Evolutionary conservation across 2,888 invertebrate genomes (phyloP), one percentile per base, ranked within the genome.

Genomic region (Dryomyza anilis): DNA sequence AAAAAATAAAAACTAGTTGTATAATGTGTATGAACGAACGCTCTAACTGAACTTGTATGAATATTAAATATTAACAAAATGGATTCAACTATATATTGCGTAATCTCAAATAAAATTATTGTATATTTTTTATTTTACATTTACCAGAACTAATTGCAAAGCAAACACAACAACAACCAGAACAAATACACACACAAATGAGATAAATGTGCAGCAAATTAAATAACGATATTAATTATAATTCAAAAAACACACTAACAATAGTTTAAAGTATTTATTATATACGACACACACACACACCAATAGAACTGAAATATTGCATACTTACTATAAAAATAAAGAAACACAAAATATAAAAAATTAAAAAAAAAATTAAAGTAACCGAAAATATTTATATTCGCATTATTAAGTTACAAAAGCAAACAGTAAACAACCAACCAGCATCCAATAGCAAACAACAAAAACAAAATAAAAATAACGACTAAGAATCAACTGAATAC

Each of bases 241-340:
- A 36, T n/a, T 4, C 36, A 46, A 56, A 30, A 64, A 63, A 50
- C 16, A 62, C 53, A 65, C 29, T 39, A 60, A 43, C 65, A 61
- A 56, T 64, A 65, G 64, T 56, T 33, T 63, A 46, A 52, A 43
- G 46, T 65, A 61, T 56, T 46, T 48, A 62, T 48, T 59, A 60
- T 50, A 59, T 59, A 25, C 43, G 61, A 57, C 64, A n/a, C n/a
- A n/a, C n/a, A n/a, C n/a, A n/a, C n/a, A n/a, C n/a, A 61, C 56
- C 67, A 65, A 67, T 67, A 67, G 67, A 67, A 67, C 67, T 67
- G 67, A 67, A 64, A 45, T 60, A 64, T 45, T 64, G 56, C 56
- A n/a, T n/a, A n/a, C n/a, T n/a, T n/a, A n/a, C n/a, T n/a, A n/a
- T n/a, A n/a, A n/a, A n/a, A n/a, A n/a, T n/a, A n/a, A n/a, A n/a